Conservation (phyloP, 1,140 invertebrate species). For the Anadara kagoshimensis region DNA sequence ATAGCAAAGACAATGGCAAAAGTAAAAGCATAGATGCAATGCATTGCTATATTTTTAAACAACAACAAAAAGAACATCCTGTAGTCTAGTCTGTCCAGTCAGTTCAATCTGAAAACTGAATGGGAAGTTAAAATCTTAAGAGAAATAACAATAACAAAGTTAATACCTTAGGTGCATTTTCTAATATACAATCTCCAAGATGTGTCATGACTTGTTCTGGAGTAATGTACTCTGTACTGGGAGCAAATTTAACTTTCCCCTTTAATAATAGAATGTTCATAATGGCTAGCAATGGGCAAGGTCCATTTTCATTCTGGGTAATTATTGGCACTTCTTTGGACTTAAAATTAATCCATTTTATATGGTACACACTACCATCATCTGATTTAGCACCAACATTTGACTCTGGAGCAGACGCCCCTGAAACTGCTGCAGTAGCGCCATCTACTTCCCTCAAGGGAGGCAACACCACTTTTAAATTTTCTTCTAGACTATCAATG, state of each 20-base stretch:
- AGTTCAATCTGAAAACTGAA: too few species aligned
- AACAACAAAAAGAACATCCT: too few species aligned
- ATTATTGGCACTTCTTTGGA: conserved; percentile 75
- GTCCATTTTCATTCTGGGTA: conserved; percentile 80
- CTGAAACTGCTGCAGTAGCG: background rate
- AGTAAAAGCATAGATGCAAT: too few species aligned
- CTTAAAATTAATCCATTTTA: conserved; percentile 77
- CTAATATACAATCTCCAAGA: conserved; percentile 76
- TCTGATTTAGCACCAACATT: conserved; percentile 1
- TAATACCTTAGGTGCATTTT: conserved; percentile 73
- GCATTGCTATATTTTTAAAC: too few species aligned
- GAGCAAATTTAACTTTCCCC: conserved; percentile 74
- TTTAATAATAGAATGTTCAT: conserved; percentile 78
- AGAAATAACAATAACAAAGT: background rate
- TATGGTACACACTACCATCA: conserved; percentile 70
- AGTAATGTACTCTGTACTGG: conserved; percentile 75
- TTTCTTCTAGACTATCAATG: conserved; percentile 8
- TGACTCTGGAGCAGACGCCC: background rate
- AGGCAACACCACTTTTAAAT: conserved; percentile 33
- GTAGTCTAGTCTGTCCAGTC: too few species aligned
- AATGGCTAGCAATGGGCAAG: conserved; percentile 79
- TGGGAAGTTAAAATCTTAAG: too few species aligned
- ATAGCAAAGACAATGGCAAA: too few species aligned
- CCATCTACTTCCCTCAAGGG: background rate
- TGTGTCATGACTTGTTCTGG: conserved; percentile 77